Percentiles rank a stretch among this genome's conserved stretches.
Conservation (phyloP, 2,113 vertebrate genomes). For the Ageneiosus marmoratus region DNA sequence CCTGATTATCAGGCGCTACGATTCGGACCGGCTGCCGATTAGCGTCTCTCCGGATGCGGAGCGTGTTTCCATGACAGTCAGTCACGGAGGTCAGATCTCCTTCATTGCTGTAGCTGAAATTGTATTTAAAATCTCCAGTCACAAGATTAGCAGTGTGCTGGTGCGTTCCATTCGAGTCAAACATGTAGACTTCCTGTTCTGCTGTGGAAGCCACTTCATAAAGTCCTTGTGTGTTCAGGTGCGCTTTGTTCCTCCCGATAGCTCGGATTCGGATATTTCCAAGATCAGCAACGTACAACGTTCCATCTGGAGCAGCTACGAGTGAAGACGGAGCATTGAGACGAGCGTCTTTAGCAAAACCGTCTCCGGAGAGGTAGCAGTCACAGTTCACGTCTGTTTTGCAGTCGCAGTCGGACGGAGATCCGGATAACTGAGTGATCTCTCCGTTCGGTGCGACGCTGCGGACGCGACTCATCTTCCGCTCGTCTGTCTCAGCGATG, state of each 20-base stretch:
- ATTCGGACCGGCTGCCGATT: slow-evolving; percentile 92
- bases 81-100: slow-evolving; percentile 90
- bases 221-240: slow-evolving; percentile 77
- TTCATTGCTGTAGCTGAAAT: slow-evolving; percentile 95
- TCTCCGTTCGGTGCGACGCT: slow-evolving; percentile 93
- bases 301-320: slow-evolving; percentile 89
- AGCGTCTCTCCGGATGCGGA: slow-evolving; percentile 88
- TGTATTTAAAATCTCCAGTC: slow-evolving; percentile 90
- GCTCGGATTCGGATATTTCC: slow-evolving; percentile 95
- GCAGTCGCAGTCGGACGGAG: slow-evolving; percentile 92
- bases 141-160: slow-evolving; percentile 92
- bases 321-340: slow-evolving; percentile 92
- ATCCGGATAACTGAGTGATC: slow-evolving; percentile 90
- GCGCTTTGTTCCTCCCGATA: slow-evolving; percentile 84
- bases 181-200: slow-evolving; percentile 95
- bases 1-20: slow-evolving; percentile 94
- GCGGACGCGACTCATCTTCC: slow-evolving; percentile 91
- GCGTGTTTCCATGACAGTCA: slow-evolving; percentile 91
- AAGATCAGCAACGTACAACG: slow-evolving; percentile 90
- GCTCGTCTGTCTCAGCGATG: slow-evolving; percentile 92
- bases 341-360: slow-evolving; percentile 95
- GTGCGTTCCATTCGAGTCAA: slow-evolving; percentile 93
- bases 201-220: slow-evolving; percentile 93
- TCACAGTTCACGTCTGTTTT: slow-evolving; percentile 97
- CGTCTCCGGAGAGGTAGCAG: slow-evolving; percentile 93